Conservation (phyloP, 2,888 invertebrate genomes). For the Zelleria hepariella region DNA sequence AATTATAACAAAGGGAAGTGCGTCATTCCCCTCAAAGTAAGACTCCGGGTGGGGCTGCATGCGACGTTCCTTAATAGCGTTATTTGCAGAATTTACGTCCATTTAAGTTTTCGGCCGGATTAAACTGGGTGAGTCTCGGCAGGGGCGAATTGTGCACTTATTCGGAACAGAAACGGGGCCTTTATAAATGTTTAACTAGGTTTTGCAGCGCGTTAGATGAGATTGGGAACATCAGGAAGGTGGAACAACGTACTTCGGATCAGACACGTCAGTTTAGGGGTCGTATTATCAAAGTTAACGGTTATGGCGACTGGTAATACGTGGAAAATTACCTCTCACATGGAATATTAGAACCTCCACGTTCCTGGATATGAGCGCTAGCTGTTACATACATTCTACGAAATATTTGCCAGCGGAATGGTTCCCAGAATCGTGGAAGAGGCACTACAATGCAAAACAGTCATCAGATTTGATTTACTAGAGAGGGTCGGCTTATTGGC, state of each 20-base stretch:
- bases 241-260: neutral
- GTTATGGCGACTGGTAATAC: neutral
- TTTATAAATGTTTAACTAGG: slow-evolving; percentile 6
- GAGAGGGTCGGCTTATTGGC: neutral
- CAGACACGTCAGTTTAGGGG: neutral
- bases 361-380: neutral
- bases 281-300: neutral
- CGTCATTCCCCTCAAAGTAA: slow-evolving; percentile 18
- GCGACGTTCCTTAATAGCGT: slow-evolving; percentile 38
- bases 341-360: neutral
- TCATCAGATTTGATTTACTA: neutral
- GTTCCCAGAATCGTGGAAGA: neutral
- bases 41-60: slow-evolving; percentile 25
- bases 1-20: slow-evolving; percentile 40
- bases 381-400: neutral
- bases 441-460: too few relatives aligned
- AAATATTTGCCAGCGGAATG: neutral
- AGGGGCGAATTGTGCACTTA: neutral
- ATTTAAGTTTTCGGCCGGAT: slow-evolving; percentile 31
- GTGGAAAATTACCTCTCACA: neutral
- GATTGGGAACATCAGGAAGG: neutral
- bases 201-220: neutral
- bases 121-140: slow-evolving; percentile 25
- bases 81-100: slow-evolving; percentile 42
- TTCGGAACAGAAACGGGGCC: slow-evolving; percentile 3